Conservation (phyloP, 2,888 invertebrate genomes). For the Yponomeuta evonymella region DNA sequence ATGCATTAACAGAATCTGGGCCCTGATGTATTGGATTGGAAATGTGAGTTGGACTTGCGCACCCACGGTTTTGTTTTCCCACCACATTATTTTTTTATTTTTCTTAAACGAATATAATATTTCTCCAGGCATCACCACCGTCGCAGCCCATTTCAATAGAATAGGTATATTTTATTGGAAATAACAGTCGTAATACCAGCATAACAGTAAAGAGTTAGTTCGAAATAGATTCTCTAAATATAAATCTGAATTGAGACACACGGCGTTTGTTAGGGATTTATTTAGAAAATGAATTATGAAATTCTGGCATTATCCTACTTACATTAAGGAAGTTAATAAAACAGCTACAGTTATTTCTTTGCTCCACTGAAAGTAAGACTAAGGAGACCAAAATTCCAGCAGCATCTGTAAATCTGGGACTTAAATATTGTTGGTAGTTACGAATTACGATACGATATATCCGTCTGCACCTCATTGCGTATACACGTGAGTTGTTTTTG, state of each 20-base stretch:
- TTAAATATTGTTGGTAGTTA: constrained; percentile 23
- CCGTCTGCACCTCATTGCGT: constrained; percentile 41
- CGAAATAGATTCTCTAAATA: not conserved
- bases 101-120: not conserved
- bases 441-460: constrained; percentile 32
- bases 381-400: not conserved
- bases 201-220: not conserved
- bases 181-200: not conserved
- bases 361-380: not conserved
- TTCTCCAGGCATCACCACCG: not conserved
- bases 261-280: not conserved
- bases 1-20: no score
- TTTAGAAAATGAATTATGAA: not conserved
- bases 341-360: no score
- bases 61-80: no score
- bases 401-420: not conserved
- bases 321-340: no score
- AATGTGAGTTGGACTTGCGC: no score
- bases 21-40: no score
- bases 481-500: constrained; percentile 41
- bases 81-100: no score
- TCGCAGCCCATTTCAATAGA: not conserved
- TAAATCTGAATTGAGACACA: not conserved
- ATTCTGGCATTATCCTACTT: no score
- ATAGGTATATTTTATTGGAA: not conserved